phyloP scores from a whole-genome alignment of 2,888 invertebrate genomes.

The Synanthedon vespiformis region DNA sequence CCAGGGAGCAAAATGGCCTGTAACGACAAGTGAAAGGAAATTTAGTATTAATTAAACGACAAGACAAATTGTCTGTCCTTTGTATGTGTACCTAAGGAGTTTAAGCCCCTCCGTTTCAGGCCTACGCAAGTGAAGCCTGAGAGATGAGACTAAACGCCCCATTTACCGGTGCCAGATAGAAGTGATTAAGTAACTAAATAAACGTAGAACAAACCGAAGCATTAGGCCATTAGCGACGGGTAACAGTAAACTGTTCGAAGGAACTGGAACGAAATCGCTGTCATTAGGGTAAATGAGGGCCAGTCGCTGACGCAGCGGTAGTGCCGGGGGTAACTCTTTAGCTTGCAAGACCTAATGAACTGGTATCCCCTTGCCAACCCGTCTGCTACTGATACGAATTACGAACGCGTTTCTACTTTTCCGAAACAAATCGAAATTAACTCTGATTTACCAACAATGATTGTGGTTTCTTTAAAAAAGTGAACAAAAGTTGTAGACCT shows the following conservation, averaged over 20 bases:
- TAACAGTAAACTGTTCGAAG: conserved; percentile 52
- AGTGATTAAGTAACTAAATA: conserved; percentile 39
- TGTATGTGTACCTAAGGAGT: background rate
- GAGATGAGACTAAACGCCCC: conserved; percentile 8
- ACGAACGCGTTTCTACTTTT: conserved; percentile 25
- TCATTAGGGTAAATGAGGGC: conserved; percentile 65
- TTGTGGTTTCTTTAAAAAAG: too few species aligned
- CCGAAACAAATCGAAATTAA: conserved; percentile 21
- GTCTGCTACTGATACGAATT: conserved; percentile 23
- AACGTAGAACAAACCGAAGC: conserved; percentile 38
- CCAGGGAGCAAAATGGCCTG: too few species aligned
- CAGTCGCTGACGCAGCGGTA: conserved; percentile 52
- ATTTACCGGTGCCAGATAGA: conserved; percentile 23
- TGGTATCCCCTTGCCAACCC: conserved; percentile 37
- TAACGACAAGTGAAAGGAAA: background rate
- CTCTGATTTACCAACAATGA: conserved; percentile 6
- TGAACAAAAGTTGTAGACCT: too few species aligned
- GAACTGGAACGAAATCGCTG: conserved; percentile 60
- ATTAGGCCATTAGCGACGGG: conserved; percentile 55
- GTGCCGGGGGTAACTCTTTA: conserved; percentile 48
- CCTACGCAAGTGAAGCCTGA: background rate
- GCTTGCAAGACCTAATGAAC: conserved; percentile 56
- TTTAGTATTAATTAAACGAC: background rate
- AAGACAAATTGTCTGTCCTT: background rate
- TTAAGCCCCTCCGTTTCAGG: background rate